Evolutionary conservation across 2,113 vertebrate genomes (phyloP).

Genomic region (Gymnocephalus cernua): DNA sequence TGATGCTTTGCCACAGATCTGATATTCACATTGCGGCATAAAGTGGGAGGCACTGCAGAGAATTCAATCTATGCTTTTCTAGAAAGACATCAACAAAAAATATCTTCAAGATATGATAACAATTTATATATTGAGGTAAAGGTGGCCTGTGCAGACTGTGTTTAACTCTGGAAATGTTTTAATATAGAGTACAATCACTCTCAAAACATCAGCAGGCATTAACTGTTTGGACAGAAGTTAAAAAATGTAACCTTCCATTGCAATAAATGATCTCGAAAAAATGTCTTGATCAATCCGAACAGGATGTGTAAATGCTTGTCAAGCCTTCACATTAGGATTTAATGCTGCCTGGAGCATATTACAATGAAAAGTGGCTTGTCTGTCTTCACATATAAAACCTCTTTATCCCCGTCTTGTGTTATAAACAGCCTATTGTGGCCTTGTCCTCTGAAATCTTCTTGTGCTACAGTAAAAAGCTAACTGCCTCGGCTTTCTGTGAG

Average conservation of each 20-base stretch:
- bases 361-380: conserved; percentile 38
- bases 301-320: conserved; percentile 30
- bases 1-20: conserved; percentile 35
- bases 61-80: background rate
- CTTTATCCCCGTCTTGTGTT: conserved; percentile 43
- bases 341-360: conserved; percentile 34
- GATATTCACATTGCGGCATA: conserved; percentile 14
- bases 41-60: conserved; percentile 19
- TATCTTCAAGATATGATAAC: conserved; percentile 5
- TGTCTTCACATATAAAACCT: conserved; percentile 42
- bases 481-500: background rate
- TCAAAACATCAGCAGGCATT: background rate
- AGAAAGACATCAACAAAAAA: conserved; percentile 16
- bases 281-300: conserved; percentile 21
- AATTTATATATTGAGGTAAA: conserved; percentile 15
- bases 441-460: conserved; percentile 43
- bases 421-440: conserved; percentile 38
- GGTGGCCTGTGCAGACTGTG: background rate
- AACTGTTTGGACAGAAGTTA: conserved; percentile 9
- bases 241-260: conserved; percentile 9
- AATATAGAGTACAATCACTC: background rate
- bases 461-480: conserved; percentile 32
- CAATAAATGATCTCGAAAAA: conserved; percentile 31
- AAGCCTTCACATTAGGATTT: conserved; percentile 34
- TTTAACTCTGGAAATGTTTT: conserved; percentile 12